Conservation (phyloP, 2,113 vertebrate genomes). For the Oceanites oceanicus region DNA sequence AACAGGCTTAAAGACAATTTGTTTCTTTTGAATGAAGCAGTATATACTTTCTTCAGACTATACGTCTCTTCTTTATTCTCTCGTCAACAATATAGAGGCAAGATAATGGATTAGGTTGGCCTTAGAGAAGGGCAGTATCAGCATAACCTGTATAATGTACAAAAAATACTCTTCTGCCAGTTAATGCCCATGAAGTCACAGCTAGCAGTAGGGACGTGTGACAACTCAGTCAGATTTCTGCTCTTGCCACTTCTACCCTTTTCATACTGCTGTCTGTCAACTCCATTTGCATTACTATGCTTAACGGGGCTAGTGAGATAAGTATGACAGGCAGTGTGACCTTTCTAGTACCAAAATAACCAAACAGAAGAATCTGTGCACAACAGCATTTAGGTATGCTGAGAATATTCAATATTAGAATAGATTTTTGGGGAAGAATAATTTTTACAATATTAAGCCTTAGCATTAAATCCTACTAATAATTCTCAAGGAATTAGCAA, state of each 20-base stretch:
- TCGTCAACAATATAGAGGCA: background rate
- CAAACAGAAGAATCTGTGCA: conserved; percentile 1
- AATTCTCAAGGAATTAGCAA: background rate
- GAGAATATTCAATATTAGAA: background rate
- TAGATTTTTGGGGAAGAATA: background rate
- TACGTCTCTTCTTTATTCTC: background rate
- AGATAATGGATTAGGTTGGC: background rate
- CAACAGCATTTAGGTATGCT: background rate
- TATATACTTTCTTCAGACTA: background rate
- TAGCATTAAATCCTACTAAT: background rate
- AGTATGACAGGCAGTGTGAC: conserved; percentile 46
- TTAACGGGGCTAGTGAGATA: conserved; percentile 12
- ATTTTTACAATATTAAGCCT: background rate
- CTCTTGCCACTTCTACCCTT: conserved; percentile 36
- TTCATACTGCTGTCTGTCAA: conserved; percentile 48
- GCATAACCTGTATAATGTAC: background rate
- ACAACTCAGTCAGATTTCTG: conserved; percentile 10
- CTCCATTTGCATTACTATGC: conserved; percentile 43
- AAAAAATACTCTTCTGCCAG: background rate
- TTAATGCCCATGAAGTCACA: background rate
- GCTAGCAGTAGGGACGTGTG: background rate
- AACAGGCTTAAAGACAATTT: background rate
- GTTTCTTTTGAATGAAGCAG: background rate
- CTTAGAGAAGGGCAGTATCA: background rate
- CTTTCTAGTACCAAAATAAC: conserved; percentile 52